Evolutionary conservation across 1,140 invertebrate genomes (phyloP).

Genomic region (Bombyx mori): ASM3026992v2 NC_085133.1:3452501-3453000

Average conservation of each 20-base stretch:
- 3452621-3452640: conserved; percentile 85
- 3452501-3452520: conserved; percentile 73
- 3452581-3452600: conserved; percentile 78
- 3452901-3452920: conserved; percentile 59
- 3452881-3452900: conserved; percentile 82
- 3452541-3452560: conserved; percentile 77
- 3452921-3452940: conserved; percentile 47
- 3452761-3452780: conserved; percentile 91
- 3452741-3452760: conserved; percentile 87
- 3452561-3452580: conserved; percentile 79
- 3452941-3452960: conserved; percentile 21
- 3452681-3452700: conserved; percentile 82
- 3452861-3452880: conserved; percentile 93
- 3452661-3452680: conserved; percentile 87
- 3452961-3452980: conserved; percentile 42
- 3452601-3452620: conserved; percentile 58
- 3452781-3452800: conserved; percentile 73
- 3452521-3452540: conserved; percentile 76
- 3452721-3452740: conserved; percentile 84
- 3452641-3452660: conserved; percentile 93
- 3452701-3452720: conserved; percentile 87
- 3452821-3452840: conserved; percentile 81
- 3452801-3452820: conserved; percentile 57
- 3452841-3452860: conserved; percentile 86
- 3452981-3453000: conserved; percentile 66